A percentile compares a stretch with the other conserved stretches of the same genome.
Conservation (phyloP, 2,888 invertebrate genomes). For the Lasius platythorax region DNA sequence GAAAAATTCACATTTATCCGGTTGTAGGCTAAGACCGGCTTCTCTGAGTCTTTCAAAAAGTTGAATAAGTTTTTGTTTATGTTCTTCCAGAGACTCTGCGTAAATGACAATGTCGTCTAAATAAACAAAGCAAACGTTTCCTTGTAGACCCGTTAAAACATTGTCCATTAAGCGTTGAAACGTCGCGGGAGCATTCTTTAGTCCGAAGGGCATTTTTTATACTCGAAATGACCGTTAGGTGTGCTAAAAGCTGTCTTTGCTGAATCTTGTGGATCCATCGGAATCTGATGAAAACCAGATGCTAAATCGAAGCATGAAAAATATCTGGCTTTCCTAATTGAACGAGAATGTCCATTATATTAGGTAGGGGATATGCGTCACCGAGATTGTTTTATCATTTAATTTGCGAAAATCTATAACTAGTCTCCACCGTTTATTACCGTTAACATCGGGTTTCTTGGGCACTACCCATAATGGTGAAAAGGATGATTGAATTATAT, state of each 20-base stretch:
- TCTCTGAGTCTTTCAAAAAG: no score
- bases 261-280: conserved; percentile 65
- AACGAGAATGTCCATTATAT: conserved; percentile 61
- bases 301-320: conserved; percentile 74
- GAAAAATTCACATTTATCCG: no score
- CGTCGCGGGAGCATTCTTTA: no score
- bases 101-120: no score
- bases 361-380: conserved; percentile 29
- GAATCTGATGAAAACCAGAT: conserved; percentile 79
- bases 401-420: conserved; percentile 1
- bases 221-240: no score
- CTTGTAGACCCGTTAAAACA: no score
- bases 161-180: no score
- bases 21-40: no score
- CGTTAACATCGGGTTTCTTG: conserved; percentile 4
- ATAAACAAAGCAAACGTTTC: no score
- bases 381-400: conserved; percentile 11
- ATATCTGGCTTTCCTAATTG: conserved; percentile 75
- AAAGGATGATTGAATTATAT: background rate
- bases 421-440: conserved; percentile 2
- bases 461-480: conserved; percentile 24
- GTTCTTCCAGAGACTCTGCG: no score
- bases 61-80: no score
- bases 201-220: no score
- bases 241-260: conserved; percentile 74